phyloP scores from a whole-genome alignment of 2,113 vertebrate genomes.

The Malurus alboscapulatus region DNA sequence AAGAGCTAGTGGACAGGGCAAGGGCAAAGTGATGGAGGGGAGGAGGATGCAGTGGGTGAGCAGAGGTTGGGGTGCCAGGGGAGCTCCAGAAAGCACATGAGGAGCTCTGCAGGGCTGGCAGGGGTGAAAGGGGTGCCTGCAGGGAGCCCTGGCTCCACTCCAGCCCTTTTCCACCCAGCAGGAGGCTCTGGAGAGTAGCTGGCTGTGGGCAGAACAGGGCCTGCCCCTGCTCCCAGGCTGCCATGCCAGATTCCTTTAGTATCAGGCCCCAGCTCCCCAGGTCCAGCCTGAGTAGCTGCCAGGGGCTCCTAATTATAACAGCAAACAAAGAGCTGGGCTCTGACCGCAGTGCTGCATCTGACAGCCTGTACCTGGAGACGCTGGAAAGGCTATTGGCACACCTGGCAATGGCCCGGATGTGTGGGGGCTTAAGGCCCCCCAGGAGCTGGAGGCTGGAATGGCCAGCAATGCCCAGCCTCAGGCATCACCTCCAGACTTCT shows the following conservation, averaged over 20 bases:
- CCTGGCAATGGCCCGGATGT: neutral
- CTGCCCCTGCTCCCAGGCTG: neutral
- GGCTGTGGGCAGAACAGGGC: neutral
- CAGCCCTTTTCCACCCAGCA: neutral
- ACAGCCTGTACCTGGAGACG: neutral
- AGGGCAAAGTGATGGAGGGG: neutral
- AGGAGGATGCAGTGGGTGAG: neutral
- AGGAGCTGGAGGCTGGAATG: neutral
- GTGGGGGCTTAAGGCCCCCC: neutral
- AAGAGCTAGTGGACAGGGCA: neutral
- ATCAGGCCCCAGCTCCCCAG: neutral
- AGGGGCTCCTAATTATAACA: neutral
- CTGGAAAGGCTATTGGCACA: neutral
- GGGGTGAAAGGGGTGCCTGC: fast-evolving
- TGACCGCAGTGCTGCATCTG: neutral
- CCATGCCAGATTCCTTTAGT: neutral
- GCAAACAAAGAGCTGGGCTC: neutral
- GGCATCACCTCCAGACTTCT: neutral
- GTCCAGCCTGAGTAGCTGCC: fast-evolving
- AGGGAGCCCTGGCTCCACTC: neutral
- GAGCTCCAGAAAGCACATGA: neutral
- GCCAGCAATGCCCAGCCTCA: neutral
- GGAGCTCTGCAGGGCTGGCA: neutral
- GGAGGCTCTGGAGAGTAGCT: neutral
- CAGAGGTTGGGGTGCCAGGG: neutral